Evolutionary conservation across 2,888 invertebrate species (phyloP).

Genomic region (Geotrupes spiniger): DNA sequence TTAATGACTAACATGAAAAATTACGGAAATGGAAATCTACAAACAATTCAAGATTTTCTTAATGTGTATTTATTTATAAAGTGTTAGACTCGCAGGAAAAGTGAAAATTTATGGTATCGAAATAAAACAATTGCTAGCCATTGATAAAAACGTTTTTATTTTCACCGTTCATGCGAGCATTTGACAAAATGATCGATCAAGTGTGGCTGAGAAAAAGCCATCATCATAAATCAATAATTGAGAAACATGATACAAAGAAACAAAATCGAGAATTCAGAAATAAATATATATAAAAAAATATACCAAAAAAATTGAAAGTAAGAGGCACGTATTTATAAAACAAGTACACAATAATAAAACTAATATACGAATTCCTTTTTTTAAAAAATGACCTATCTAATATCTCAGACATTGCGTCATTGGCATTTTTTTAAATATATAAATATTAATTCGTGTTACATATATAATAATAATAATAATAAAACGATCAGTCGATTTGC

Average conservation of each 20-base stretch:
- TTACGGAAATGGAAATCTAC: slow-evolving; percentile 9
- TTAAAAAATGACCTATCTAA: slow-evolving; percentile 41
- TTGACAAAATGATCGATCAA: neutral
- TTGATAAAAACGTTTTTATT: no score
- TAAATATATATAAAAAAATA: neutral
- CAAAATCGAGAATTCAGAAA: no score
- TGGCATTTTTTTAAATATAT: slow-evolving; percentile 33
- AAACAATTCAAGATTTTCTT: slow-evolving; percentile 8
- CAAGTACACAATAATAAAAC: slow-evolving; percentile 14
- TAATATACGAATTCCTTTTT: slow-evolving; percentile 1
- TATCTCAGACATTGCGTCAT: slow-evolving; percentile 44
- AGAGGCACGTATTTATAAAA: slow-evolving; percentile 15
- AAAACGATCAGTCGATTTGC: neutral
- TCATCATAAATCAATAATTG: slow-evolving; percentile 1
- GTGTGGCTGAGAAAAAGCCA: neutral
- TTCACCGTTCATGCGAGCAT: neutral
- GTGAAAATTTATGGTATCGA: no score
- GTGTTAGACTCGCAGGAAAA: slow-evolving; percentile 23
- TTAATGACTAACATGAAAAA: slow-evolving; percentile 12
- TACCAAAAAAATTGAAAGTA: slow-evolving; percentile 4
- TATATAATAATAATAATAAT: no score
- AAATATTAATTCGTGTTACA: slow-evolving; percentile 23
- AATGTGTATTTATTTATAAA: slow-evolving; percentile 4
- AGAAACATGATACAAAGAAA: no score
- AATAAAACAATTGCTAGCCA: no score